phyloP scores from a whole-genome alignment of 2,797 vertebrate genomes.

The Octomys mimax region DNA sequence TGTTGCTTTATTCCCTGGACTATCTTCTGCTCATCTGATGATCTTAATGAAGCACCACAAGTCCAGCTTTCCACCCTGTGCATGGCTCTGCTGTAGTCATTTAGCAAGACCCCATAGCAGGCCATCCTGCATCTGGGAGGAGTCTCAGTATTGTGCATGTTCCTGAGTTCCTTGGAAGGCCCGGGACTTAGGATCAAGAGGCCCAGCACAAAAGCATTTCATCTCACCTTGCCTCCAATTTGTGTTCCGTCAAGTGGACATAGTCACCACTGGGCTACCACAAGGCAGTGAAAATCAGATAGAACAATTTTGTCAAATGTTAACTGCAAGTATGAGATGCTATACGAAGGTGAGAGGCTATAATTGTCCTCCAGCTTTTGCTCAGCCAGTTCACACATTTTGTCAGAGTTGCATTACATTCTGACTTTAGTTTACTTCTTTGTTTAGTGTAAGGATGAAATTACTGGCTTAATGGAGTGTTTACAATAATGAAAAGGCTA shows the following conservation, averaged over 20 bases:
- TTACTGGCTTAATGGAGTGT: neutral
- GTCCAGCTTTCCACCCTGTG: neutral
- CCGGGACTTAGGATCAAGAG: neutral
- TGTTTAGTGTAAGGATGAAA: neutral
- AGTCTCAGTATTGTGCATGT: neutral
- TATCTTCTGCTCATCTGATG: neutral
- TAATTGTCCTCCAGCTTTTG: neutral
- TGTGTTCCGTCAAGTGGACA: conserved; percentile 40
- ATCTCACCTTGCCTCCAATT: neutral
- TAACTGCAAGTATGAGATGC: conserved; percentile 6
- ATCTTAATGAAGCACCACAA: neutral
- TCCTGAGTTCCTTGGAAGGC: neutral
- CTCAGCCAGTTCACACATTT: neutral
- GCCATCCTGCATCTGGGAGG: neutral
- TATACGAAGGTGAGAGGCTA: neutral
- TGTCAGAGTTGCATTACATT: neutral
- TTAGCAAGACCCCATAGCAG: neutral
- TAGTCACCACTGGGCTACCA: conserved; percentile 3
- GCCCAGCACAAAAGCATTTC: neutral
- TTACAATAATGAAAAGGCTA: neutral
- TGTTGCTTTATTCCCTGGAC: neutral
- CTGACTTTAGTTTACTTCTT: neutral
- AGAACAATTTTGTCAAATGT: conserved; percentile 20
- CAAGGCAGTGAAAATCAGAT: neutral
- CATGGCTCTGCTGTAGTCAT: neutral